phyloP scores from a whole-genome alignment of 30 jellyfish, hydroid and myxozoan genomes.

The Hydra vulgaris region DNA sequence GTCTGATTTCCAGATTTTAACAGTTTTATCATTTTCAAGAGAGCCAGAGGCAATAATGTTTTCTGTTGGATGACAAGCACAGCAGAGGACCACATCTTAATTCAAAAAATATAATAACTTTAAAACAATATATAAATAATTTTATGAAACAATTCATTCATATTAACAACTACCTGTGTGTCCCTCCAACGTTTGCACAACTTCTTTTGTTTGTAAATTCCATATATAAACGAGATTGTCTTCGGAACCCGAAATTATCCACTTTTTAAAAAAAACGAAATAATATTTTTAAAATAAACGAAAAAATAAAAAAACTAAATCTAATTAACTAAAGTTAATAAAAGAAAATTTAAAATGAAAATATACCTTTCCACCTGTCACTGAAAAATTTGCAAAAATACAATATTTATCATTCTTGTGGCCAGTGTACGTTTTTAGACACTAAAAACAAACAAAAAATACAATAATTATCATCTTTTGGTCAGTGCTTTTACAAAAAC shows the following conservation, averaged over 20 bases:
- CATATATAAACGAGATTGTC: slow-evolving; percentile 86
- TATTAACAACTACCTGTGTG: slow-evolving; percentile 50
- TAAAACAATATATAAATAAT: too few relatives aligned
- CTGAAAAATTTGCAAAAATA: slow-evolving; percentile 87
- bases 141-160: too few relatives aligned
- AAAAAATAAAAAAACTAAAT: too few relatives aligned
- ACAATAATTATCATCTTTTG: too few relatives aligned
- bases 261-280: slow-evolving; percentile 34
- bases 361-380: slow-evolving; percentile 90
- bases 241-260: slow-evolving; percentile 97
- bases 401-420: slow-evolving; percentile 82
- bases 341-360: not conserved
- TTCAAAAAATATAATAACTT: not conserved
- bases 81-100: slow-evolving; percentile 81
- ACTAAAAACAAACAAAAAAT: slow-evolving; percentile 31
- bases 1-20: slow-evolving; percentile 93
- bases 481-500: too few relatives aligned
- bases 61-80: slow-evolving; percentile 98
- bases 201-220: slow-evolving; percentile 91
- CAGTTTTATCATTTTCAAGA: slow-evolving; percentile 85
- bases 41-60: slow-evolving; percentile 96
- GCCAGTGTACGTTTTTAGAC: slow-evolving; percentile 87
- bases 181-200: slow-evolving; percentile 92
- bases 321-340: not conserved
- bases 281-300: not conserved